A percentile compares a stretch with the other conserved stretches of the same genome.
phyloP scores from a whole-genome alignment of 2,888 invertebrate genomes.

The Herminia tarsipennalis region DNA sequence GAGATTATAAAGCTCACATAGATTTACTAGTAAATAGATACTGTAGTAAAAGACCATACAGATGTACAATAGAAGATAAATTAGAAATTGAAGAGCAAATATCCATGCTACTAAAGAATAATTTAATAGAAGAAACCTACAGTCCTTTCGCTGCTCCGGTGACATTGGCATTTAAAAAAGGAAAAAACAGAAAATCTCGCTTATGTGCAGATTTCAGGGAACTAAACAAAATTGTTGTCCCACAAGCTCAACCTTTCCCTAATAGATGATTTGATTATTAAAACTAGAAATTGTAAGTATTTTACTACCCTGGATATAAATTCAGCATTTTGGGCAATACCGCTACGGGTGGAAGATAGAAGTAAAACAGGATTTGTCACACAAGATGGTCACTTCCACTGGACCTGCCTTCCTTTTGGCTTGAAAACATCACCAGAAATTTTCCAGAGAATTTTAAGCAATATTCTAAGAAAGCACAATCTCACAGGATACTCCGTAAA shows the following conservation, averaged over 20 bases:
- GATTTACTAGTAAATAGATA: too few relatives aligned
- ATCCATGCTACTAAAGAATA: too few relatives aligned
- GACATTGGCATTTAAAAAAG: too few relatives aligned
- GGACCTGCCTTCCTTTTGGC: constrained; percentile 57
- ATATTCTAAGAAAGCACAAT: constrained; percentile 20
- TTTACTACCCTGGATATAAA: neutral
- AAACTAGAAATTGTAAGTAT: constrained; percentile 54
- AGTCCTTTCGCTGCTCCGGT: too few relatives aligned
- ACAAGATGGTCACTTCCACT: constrained; percentile 42
- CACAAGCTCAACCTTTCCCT: constrained; percentile 44
- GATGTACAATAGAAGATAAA: too few relatives aligned
- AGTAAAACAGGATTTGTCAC: constrained; percentile 52
- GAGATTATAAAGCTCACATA: too few relatives aligned
- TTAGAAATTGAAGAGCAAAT: too few relatives aligned
- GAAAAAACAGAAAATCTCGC: too few relatives aligned
- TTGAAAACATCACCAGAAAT: constrained; percentile 58
- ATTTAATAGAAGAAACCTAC: too few relatives aligned
- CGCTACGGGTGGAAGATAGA: constrained; percentile 50
- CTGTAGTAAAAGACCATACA: too few relatives aligned
- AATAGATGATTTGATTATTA: constrained; percentile 55
- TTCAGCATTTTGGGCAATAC: constrained; percentile 51
- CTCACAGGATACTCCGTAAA: neutral
- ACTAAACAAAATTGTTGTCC: constrained; percentile 40
- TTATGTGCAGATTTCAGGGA: too few relatives aligned
- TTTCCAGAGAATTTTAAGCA: constrained; percentile 52